A percentile compares a stretch with the other conserved stretches of the same genome.
Evolutionary conservation across 2,797 vertebrate genomes (phyloP).

Genomic region (Tapirus indicus): DNA sequence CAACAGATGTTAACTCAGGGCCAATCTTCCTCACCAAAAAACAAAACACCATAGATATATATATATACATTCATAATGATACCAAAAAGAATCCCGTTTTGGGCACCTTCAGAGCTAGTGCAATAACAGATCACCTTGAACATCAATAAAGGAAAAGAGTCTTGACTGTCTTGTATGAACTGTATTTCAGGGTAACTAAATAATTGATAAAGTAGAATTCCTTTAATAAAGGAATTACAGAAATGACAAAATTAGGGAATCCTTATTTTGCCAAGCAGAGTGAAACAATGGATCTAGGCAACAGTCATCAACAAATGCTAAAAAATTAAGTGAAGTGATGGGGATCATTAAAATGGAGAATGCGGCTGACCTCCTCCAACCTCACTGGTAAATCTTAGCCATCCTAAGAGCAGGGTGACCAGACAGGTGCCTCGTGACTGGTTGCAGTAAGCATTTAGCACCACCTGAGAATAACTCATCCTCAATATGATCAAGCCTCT

Average conservation of each 20-base stretch:
- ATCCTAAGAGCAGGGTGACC: not conserved
- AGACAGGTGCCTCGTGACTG: not conserved
- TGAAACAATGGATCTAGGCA: not conserved
- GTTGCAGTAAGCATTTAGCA: not conserved
- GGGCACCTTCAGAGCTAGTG: not conserved
- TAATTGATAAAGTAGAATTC: not conserved
- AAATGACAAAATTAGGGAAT: not conserved
- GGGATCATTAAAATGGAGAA: not conserved
- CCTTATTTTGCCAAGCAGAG: not conserved
- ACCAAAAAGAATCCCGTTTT: not conserved
- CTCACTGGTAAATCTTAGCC: not conserved
- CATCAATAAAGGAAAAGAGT: not conserved
- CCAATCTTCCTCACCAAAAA: too few species aligned
- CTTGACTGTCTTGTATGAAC: too few species aligned
- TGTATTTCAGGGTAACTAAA: slow-evolving; percentile 11
- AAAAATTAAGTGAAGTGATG: not conserved
- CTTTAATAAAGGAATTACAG: not conserved
- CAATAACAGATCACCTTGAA: not conserved
- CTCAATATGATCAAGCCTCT: not conserved
- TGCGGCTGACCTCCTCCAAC: not conserved
- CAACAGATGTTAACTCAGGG: too few species aligned
- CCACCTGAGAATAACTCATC: not conserved
- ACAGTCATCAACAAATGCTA: not conserved
- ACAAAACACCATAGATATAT: not conserved
- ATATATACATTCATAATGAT: not conserved